These are phyloP conservation scores for Brenthis ino DNA, from an alignment of 2,888 invertebrate genomes.

Conservation along the genomic window DNA sequence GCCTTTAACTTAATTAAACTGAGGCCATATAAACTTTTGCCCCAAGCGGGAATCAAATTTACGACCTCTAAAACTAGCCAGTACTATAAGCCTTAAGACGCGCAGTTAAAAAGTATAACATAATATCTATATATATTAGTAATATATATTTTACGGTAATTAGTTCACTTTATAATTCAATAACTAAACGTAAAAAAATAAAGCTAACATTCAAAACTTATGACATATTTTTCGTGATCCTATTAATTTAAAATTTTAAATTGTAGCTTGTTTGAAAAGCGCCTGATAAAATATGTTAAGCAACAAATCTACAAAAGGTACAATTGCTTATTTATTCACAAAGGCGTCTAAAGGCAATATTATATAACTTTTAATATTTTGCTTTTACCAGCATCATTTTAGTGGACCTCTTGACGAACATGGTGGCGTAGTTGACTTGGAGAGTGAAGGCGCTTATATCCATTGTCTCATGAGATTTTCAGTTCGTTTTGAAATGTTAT, in stretches of 20 bases:
- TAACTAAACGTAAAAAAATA: too few species aligned
- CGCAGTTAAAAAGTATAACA: not conserved
- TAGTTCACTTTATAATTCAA: too few species aligned
- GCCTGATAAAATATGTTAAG: slow-evolving; percentile 24
- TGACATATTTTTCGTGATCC: too few species aligned
- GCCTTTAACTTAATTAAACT: slow-evolving; percentile 5
- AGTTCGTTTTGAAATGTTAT: too few species aligned
- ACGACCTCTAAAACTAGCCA: not conserved
- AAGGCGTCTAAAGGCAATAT: slow-evolving; percentile 20
- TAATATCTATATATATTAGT: not conserved
- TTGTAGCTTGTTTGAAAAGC: not conserved
- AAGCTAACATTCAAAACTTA: too few species aligned
- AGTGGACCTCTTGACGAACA: not conserved
- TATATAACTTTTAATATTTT: slow-evolving; percentile 9
- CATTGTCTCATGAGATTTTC: too few species aligned
- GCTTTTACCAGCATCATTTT: not conserved
- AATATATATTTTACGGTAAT: not conserved
- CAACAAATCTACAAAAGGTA: slow-evolving; percentile 17
- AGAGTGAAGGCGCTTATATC: too few species aligned
- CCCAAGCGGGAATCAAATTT: slow-evolving; percentile 4
- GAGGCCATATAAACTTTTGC: not conserved
- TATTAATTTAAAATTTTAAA: not conserved
- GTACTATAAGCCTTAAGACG: not conserved
- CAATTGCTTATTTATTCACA: slow-evolving; percentile 22
- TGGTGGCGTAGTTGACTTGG: too few species aligned